Evolutionary conservation across 2,797 vertebrate genomes (phyloP).

Genomic region (Iguana delicatissima): DNA sequence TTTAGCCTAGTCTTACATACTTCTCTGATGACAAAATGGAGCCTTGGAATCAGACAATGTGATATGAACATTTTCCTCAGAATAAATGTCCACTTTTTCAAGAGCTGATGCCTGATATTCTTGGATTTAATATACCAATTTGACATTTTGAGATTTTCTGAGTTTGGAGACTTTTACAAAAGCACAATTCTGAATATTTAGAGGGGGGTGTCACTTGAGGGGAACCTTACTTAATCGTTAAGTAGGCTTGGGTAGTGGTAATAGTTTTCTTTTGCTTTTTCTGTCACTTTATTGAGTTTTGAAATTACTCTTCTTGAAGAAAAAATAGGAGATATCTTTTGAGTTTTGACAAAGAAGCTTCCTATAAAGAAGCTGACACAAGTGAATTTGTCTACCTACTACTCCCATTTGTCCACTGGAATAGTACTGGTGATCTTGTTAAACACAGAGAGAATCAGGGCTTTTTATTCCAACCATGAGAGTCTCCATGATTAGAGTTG

Average conservation of each 20-base stretch:
- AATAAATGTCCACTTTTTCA: neutral
- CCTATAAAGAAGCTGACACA: neutral
- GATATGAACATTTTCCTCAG: neutral
- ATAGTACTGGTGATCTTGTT: neutral
- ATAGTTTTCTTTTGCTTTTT: neutral
- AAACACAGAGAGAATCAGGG: neutral
- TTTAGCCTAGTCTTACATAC: neutral
- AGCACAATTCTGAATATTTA: neutral
- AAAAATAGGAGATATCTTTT: neutral
- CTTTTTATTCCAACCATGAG: neutral
- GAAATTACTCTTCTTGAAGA: neutral
- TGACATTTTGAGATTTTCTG: neutral
- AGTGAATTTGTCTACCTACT: neutral
- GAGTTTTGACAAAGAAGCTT: neutral
- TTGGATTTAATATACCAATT: neutral
- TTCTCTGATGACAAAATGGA: neutral
- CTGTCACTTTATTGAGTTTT: neutral
- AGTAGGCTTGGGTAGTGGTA: neutral
- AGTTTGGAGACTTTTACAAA: neutral
- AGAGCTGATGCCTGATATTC: neutral
- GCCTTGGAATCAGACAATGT: neutral
- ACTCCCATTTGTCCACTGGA: neutral
- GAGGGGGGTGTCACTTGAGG: no score
- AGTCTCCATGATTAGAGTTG: neutral
- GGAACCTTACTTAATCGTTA: neutral